phyloP scores from a whole-genome alignment of 53 echinoderm and acorn worm species.

The Antedon mediterranea region DNA sequence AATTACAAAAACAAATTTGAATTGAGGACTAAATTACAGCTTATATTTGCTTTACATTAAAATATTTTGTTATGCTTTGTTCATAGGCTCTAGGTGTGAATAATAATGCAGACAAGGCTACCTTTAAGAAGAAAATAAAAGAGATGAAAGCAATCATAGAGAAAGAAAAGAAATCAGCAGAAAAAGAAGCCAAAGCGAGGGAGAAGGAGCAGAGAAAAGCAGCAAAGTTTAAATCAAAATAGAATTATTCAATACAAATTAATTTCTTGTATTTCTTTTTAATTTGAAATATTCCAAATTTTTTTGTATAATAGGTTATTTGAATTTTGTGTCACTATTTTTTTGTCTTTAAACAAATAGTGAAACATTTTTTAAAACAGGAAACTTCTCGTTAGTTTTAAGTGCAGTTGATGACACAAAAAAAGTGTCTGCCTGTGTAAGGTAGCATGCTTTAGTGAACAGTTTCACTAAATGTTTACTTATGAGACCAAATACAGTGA shows the following conservation, averaged over 20 bases:
- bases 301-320: neutral
- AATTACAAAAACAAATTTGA: no score
- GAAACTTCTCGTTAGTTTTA: no score
- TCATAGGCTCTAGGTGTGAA: conserved; percentile 69
- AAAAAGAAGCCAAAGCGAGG: conserved; percentile 70
- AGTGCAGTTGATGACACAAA: no score
- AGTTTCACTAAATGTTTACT: no score
- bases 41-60: neutral
- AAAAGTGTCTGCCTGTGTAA: no score
- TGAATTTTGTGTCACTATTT: neutral
- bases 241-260: neutral
- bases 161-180: conserved; percentile 63
- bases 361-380: no score
- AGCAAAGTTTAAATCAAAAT: conserved; percentile 29
- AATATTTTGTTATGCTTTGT: conserved; percentile 1
- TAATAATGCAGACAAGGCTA: conserved; percentile 42
- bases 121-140: conserved; percentile 90
- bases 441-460: no score
- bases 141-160: conserved; percentile 73
- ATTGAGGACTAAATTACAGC: neutral
- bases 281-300: neutral
- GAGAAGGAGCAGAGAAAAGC: conserved; percentile 95
- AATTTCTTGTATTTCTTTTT: neutral
- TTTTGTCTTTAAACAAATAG: neutral
- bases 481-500: no score